Conservation (phyloP, 2,888 invertebrate species). For the Eupithecia subfuscata region DNA sequence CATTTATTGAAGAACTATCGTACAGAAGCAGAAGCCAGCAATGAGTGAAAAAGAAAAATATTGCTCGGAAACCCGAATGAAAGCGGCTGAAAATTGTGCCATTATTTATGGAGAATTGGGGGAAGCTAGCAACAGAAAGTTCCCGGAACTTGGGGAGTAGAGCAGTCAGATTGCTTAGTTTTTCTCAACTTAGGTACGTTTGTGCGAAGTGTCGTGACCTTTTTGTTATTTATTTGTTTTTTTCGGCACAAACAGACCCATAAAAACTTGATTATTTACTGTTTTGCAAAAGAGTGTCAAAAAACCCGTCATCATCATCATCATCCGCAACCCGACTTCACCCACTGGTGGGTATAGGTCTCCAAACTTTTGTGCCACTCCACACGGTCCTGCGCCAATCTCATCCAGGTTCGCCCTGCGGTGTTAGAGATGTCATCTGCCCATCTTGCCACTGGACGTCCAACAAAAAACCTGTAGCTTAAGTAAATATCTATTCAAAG, state of each 20-base stretch:
- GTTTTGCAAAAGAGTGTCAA: conserved; percentile 2
- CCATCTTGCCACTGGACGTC: rapidly evolving
- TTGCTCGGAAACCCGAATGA: conserved; percentile 37
- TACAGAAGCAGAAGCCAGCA: neutral
- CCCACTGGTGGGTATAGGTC: too few relatives aligned
- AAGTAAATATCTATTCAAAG: too few relatives aligned
- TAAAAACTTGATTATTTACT: conserved; percentile 1
- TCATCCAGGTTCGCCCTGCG: rapidly evolving
- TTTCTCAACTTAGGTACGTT: conserved; percentile 27
- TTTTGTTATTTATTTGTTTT: conserved; percentile 9
- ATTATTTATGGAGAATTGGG: conserved; percentile 46
- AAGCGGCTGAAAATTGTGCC: conserved; percentile 41
- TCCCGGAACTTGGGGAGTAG: conserved; percentile 27
- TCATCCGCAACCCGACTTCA: rapidly evolving
- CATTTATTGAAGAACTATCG: neutral
- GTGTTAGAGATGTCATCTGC: too few relatives aligned
- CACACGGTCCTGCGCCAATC: too few relatives aligned
- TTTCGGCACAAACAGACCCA: conserved; percentile 3
- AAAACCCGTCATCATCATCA: too few relatives aligned
- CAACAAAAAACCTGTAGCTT: too few relatives aligned
- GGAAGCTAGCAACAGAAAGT: conserved; percentile 40
- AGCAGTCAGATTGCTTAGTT: conserved; percentile 39
- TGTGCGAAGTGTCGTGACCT: conserved; percentile 18
- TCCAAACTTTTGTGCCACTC: too few relatives aligned
- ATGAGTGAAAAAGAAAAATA: conserved; percentile 37